Evolutionary conservation across 2,113 vertebrate species (phyloP), one percentile per base, ranked within the genome.

Genomic region (Tragelaphus imberbis): DNA sequence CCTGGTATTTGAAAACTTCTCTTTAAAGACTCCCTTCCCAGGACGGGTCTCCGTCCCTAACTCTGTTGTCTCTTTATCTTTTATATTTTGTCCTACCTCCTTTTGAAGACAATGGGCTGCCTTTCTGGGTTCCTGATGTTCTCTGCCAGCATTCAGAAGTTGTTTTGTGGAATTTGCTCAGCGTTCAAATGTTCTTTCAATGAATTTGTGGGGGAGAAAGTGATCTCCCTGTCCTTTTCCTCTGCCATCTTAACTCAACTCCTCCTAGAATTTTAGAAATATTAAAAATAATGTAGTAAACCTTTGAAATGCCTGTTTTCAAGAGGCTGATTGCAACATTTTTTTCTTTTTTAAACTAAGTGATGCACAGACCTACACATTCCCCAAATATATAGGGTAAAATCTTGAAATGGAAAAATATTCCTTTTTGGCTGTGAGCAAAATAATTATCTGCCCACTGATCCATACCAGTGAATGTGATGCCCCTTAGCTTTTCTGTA

Each of bases 361-460:
- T 55, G n/a, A 77, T 94, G 27, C 11, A 88, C 63, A 89, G 12
- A 63, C 53, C 44, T 77, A 9, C n/a, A 88, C 10, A 87, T 92
- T 95, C 40, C n/a, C 11, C 11, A 94, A 36, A 87, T 86, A 81
- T 47, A 17, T 80, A 86, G 28, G 25, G 36, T 88, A 97, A 91
- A 80, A 97, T 95, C 77, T 98, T 95, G 36, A 91, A 92, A 84
- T 89, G 25, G 91, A 91, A 96, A 97, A 96, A 65, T n/a, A 40
- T 86, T 95, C 53, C 16, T 84, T 82, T 82, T 95, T 93, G 95
- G 12, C 80, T 79, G 10, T 90, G 58, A 91, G 44, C 6, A 95
- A 95, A 94, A 95, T 97, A 91, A 97, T 97, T 98, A 28, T 97
- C 94, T 97, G 90, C 97, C 49, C 84, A 63, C 28, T 95, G 94